Conservation (phyloP, 2,113 vertebrate genomes). For the Zosterops pallidus region DNA sequence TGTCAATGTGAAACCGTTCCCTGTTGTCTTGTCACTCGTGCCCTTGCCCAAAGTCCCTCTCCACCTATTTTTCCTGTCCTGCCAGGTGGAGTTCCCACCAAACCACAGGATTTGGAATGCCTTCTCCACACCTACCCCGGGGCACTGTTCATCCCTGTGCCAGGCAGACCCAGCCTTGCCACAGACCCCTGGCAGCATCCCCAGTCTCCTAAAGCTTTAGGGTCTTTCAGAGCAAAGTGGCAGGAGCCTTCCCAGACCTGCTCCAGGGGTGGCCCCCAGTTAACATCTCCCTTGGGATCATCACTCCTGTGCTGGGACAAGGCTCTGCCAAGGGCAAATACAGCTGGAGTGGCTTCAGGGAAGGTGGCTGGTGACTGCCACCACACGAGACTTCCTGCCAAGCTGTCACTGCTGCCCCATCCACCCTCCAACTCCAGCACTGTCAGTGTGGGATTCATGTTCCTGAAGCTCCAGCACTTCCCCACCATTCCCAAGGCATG, state of each 20-base stretch:
- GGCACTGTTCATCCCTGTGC: accelerated
- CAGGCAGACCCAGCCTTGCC: background rate
- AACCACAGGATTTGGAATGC: background rate
- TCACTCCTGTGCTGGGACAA: background rate
- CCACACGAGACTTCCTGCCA: accelerated
- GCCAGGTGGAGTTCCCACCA: background rate
- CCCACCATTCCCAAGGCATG: accelerated
- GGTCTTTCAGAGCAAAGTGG: background rate
- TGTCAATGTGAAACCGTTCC: background rate
- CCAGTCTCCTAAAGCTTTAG: background rate
- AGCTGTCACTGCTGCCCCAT: background rate
- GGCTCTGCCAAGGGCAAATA: background rate
- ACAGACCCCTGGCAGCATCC: background rate
- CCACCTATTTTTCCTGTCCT: background rate
- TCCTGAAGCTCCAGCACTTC: background rate
- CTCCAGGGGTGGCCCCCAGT: background rate
- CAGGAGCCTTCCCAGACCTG: background rate
- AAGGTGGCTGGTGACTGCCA: background rate
- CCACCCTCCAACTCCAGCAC: background rate
- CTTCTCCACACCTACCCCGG: background rate
- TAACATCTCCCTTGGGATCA: background rate
- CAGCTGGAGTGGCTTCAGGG: background rate
- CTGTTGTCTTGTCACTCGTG: background rate
- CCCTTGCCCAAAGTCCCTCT: background rate
- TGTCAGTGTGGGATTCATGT: accelerated